phyloP scores from a whole-genome alignment of 2,113 vertebrate species.

The Ellobius talpinus region DNA sequence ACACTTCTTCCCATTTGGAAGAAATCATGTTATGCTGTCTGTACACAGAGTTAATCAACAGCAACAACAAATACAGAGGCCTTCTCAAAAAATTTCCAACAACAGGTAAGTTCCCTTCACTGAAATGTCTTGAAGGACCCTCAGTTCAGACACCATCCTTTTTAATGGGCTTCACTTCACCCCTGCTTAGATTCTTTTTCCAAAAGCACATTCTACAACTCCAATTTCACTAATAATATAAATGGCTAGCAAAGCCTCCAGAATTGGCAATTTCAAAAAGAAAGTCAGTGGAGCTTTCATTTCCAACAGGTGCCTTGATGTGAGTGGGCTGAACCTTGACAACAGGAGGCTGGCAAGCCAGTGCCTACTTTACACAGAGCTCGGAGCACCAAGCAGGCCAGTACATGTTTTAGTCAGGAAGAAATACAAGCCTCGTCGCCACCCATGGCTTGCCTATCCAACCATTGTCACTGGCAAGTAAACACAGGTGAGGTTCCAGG shows the following conservation, averaged over 20 bases:
- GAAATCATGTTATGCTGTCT: neutral
- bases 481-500: neutral
- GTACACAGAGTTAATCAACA: neutral
- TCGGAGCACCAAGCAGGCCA: neutral
- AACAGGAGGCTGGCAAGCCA: neutral
- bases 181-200: neutral
- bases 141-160: neutral
- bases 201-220: constrained; percentile 1
- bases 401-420: neutral
- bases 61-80: neutral
- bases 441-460: neutral
- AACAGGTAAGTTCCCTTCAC: fast-evolving
- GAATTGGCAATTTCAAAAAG: neutral
- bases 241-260: constrained; percentile 5
- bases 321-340: neutral
- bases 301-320: constrained; percentile 12
- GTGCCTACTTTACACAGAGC: neutral
- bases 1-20: neutral
- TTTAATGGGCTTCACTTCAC: neutral
- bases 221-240: constrained; percentile 13
- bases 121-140: fast-evolving
- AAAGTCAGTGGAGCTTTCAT: neutral
- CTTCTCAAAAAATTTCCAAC: neutral
- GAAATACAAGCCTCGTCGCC: no score
- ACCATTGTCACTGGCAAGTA: neutral